phyloP scores from a whole-genome alignment of 2,888 invertebrate genomes.

The Neuroscelio doddi region DNA sequence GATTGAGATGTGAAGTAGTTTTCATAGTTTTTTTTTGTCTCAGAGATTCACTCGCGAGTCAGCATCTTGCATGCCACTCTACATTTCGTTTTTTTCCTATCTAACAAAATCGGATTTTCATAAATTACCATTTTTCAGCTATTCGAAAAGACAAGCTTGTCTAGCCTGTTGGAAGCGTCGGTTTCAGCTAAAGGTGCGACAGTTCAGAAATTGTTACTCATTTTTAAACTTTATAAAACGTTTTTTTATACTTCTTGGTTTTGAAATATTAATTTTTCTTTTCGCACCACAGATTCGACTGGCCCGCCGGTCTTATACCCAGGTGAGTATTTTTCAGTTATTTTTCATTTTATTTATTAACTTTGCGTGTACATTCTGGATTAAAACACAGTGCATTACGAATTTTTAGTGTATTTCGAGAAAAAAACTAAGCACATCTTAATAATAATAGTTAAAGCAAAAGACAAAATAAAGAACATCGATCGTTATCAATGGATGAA shows the following conservation, averaged over 20 bases:
- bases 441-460: too few species aligned
- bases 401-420: constrained; percentile 1
- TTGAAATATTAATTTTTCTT: constrained; percentile 24
- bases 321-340: constrained; percentile 60
- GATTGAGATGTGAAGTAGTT: not conserved
- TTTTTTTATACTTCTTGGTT: constrained; percentile 7
- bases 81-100: too few species aligned
- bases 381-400: constrained; percentile 1
- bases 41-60: not conserved
- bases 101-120: constrained; percentile 14
- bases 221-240: constrained; percentile 3
- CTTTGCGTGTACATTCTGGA: not conserved
- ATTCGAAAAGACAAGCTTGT: constrained; percentile 70
- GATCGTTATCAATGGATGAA: too few species aligned
- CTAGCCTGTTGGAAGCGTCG: constrained; percentile 71
- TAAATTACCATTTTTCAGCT: constrained; percentile 60
- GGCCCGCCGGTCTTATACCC: constrained; percentile 62
- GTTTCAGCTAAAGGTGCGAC: constrained; percentile 69
- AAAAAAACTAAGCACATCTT: too few species aligned
- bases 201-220: constrained; percentile 26
- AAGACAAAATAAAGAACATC: too few species aligned
- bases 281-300: constrained; percentile 59
- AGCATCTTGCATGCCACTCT: not conserved
- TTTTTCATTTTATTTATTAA: not conserved
- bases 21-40: not conserved